Evolutionary conservation across 2,888 invertebrate species (phyloP).

Genomic region (Pammene fasciana): DNA sequence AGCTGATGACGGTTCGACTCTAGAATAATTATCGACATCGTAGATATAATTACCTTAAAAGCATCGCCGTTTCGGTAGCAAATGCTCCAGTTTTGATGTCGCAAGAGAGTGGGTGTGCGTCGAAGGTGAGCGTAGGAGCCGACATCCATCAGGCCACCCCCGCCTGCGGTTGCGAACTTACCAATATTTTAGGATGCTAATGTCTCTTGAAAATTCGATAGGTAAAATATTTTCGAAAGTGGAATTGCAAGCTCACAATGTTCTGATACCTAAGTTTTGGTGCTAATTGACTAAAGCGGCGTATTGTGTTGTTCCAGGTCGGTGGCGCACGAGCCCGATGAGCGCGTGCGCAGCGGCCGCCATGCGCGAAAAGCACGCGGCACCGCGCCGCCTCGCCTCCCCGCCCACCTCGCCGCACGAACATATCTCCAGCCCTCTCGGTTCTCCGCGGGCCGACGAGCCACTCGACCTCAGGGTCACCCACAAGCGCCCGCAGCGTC

Average conservation of each 20-base stretch:
- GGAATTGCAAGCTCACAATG: not conserved
- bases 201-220: slow-evolving; percentile 11
- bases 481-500: slow-evolving; percentile 88
- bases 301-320: slow-evolving; percentile 69
- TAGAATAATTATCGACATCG: slow-evolving; percentile 57
- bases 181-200: slow-evolving; percentile 34
- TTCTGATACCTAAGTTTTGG: not conserved
- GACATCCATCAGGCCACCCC: slow-evolving; percentile 69
- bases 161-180: slow-evolving; percentile 52
- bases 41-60: slow-evolving; percentile 67
- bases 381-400: slow-evolving; percentile 92
- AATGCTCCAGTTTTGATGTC: slow-evolving; percentile 75
- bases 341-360: slow-evolving; percentile 88
- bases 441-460: slow-evolving; percentile 85
- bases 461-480: slow-evolving; percentile 94
- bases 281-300: slow-evolving; percentile 16
- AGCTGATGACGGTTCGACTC: slow-evolving; percentile 39
- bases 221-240: not conserved
- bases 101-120: slow-evolving; percentile 73
- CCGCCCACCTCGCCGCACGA: slow-evolving; percentile 75
- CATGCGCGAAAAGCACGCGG: slow-evolving; percentile 95
- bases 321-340: slow-evolving; percentile 86
- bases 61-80: slow-evolving; percentile 61
- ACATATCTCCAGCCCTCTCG: slow-evolving; percentile 79
- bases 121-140: slow-evolving; percentile 72